Conservation (phyloP, 2,113 vertebrate species). For the Chloropsis hardwickii region DNA sequence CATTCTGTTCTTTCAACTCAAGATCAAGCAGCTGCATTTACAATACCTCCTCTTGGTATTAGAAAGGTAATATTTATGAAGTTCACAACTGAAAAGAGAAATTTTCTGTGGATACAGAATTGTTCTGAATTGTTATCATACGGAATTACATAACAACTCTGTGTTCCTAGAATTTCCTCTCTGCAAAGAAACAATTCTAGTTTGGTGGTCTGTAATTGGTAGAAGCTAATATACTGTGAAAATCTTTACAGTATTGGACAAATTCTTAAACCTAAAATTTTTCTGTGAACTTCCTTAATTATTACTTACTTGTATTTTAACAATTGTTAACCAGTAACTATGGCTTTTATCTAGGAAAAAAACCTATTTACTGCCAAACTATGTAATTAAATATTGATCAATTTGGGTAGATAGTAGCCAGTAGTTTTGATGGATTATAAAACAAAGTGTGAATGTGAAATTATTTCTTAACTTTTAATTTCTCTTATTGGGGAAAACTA, state of each 20-base stretch:
- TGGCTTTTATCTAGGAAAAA: neutral
- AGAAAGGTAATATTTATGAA: constrained; percentile 85
- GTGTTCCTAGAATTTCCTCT: neutral
- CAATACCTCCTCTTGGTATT: constrained; percentile 84
- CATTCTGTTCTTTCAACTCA: constrained; percentile 95
- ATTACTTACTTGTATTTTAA: neutral
- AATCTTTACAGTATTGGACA: neutral
- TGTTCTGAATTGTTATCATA: neutral
- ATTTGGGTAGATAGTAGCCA: neutral
- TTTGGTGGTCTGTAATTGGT: neutral
- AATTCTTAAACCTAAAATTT: neutral
- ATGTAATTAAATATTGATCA: neutral
- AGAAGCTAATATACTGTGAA: neutral
- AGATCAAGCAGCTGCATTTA: constrained; percentile 93
- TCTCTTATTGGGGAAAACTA: neutral
- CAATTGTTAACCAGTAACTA: neutral
- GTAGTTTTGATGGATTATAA: neutral
- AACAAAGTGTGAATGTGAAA: neutral
- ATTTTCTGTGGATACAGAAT: neutral
- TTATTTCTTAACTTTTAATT: neutral
- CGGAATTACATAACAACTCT: neutral
- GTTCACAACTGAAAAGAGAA: neutral
- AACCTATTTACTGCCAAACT: neutral
- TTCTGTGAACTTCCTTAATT: neutral
- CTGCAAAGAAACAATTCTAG: neutral